phyloP scores from a whole-genome alignment of 1,140 invertebrate species.

The Megathymus violae region DNA sequence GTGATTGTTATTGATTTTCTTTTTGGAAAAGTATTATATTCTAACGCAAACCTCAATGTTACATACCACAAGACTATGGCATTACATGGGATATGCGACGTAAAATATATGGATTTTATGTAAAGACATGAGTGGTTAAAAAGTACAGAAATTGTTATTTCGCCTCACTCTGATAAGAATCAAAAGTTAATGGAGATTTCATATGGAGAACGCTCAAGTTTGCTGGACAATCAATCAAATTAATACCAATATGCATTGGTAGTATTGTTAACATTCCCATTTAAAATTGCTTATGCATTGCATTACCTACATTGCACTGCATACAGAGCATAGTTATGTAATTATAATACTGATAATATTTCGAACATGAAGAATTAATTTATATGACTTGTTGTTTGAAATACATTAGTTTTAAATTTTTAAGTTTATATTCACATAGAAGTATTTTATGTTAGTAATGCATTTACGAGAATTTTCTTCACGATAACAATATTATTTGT shows the following conservation, averaged over 20 bases:
- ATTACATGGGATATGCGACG: too few relatives aligned
- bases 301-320: slow-evolving; percentile 18
- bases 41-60: too few relatives aligned
- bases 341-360: slow-evolving; percentile 30
- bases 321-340: slow-evolving; percentile 35
- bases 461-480: slow-evolving; percentile 65
- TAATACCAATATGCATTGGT: slow-evolving; percentile 15
- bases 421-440: slow-evolving; percentile 54
- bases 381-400: slow-evolving; percentile 44
- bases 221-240: not conserved
- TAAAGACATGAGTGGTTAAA: too few relatives aligned
- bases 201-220: too few relatives aligned
- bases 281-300: slow-evolving; percentile 30
- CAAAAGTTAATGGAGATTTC: too few relatives aligned
- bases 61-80: too few relatives aligned
- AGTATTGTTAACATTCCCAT: slow-evolving; percentile 31
- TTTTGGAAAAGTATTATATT: not conserved
- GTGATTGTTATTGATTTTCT: not conserved
- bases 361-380: slow-evolving; percentile 43
- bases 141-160: too few relatives aligned
- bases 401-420: slow-evolving; percentile 52
- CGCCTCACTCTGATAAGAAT: too few relatives aligned
- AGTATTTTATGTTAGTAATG: slow-evolving; percentile 65
- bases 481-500: slow-evolving; percentile 57
- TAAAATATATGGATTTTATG: too few relatives aligned